Evolutionary conservation across 2,113 vertebrate genomes (phyloP).

Genomic region (Apteryx owenii): DNA sequence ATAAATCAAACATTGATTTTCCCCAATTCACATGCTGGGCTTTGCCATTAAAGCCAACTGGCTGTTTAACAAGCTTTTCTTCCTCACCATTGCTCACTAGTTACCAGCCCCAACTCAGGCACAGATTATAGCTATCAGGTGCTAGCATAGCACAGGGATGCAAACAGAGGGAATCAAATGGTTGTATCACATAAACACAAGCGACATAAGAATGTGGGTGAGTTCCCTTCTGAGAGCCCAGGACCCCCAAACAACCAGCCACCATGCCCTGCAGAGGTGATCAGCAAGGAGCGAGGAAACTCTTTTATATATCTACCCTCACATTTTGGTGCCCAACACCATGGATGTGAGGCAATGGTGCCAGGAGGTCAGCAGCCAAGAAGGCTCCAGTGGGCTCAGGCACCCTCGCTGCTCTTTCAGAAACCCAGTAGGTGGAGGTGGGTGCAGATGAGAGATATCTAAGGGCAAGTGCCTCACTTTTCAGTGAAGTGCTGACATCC

Average conservation of each 20-base stretch:
- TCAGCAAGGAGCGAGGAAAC: not conserved
- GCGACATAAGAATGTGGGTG: not conserved
- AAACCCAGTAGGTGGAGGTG: not conserved
- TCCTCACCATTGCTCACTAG: not conserved
- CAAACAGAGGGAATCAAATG: not conserved
- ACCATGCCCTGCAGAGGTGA: accelerated
- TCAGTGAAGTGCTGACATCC: not conserved
- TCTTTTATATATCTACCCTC: not conserved
- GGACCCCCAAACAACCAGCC: not conserved
- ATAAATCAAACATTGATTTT: not conserved
- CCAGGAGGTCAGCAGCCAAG: not conserved
- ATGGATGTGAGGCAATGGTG: not conserved
- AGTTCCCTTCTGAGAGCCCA: not conserved
- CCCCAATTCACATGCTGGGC: accelerated
- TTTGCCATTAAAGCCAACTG: not conserved
- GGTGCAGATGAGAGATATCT: not conserved
- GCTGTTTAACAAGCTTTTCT: not conserved
- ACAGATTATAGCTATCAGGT: not conserved
- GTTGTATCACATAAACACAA: not conserved
- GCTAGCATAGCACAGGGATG: accelerated
- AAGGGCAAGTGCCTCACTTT: not conserved
- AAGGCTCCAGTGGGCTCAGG: not conserved
- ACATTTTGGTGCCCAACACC: not conserved
- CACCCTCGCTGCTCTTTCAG: not conserved
- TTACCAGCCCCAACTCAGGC: not conserved